Evolutionary conservation across 2,113 vertebrate genomes (phyloP).

Genomic region (Trichomycterus rosablanca): DNA sequence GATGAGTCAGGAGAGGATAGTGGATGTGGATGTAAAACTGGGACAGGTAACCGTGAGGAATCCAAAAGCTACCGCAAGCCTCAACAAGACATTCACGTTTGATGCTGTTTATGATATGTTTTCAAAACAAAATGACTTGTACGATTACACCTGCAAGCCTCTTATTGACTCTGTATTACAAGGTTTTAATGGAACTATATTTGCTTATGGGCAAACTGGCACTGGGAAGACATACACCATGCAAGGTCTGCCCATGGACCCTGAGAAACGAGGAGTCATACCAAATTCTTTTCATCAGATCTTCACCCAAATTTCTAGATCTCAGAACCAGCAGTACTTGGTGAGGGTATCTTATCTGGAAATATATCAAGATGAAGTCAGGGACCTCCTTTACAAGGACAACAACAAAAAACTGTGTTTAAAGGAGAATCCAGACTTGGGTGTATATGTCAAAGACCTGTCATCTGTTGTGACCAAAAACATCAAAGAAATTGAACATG

Average conservation of each 20-base stretch:
- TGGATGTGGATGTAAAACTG: constrained; percentile 82
- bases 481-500: constrained; percentile 90
- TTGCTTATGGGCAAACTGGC: constrained; percentile 92
- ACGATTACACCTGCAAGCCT: constrained; percentile 87
- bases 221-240: constrained; percentile 96
- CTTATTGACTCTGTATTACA: constrained; percentile 84
- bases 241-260: constrained; percentile 80
- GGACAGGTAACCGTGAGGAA: constrained; percentile 87
- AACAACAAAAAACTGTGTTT: constrained; percentile 86
- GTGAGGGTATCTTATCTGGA: constrained; percentile 96
- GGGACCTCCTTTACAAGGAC: constrained; percentile 89
- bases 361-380: constrained; percentile 95
- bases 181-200: constrained; percentile 91
- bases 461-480: constrained; percentile 95
- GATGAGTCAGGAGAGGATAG: constrained; percentile 69
- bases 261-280: constrained; percentile 81
- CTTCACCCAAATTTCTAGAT: constrained; percentile 93
- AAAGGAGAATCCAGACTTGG: constrained; percentile 84
- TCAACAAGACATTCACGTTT: constrained; percentile 89
- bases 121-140: constrained; percentile 83
- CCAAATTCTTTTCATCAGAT: constrained; percentile 91
- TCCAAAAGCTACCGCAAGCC: constrained; percentile 79
- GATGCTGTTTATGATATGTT: constrained; percentile 86
- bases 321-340: constrained; percentile 92
- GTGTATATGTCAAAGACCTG: constrained; percentile 89